Evolutionary conservation across 2,797 vertebrate genomes (phyloP).

Genomic region (Xenops minutus): DNA sequence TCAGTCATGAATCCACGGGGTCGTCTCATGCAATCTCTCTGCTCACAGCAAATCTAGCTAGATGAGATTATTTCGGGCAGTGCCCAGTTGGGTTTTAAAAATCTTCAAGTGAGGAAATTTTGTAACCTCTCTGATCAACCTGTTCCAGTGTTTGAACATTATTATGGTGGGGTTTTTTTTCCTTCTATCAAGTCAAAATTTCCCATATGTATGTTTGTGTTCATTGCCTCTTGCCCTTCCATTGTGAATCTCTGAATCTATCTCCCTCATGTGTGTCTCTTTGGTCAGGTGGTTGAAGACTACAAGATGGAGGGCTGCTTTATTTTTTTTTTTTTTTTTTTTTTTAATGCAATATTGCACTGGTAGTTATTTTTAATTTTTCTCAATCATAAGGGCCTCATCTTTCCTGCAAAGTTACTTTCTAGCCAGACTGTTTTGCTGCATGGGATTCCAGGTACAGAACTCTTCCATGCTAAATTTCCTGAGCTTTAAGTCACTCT

Average conservation of each 20-base stretch:
- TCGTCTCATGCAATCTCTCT: fast-evolving
- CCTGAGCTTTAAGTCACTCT: fast-evolving
- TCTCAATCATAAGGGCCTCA: background rate
- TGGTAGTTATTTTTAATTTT: background rate
- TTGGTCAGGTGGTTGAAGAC: background rate
- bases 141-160: background rate
- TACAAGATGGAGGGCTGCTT: fast-evolving
- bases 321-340: no score
- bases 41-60: background rate
- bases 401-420: background rate
- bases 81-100: background rate
- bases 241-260: fast-evolving
- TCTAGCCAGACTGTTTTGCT: background rate
- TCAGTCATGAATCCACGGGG: background rate
- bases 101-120: background rate
- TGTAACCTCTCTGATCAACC: background rate
- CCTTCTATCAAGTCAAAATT: background rate
- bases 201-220: background rate
- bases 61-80: background rate
- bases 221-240: background rate
- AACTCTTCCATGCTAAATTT: background rate
- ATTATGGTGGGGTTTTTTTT: background rate
- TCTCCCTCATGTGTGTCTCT: background rate
- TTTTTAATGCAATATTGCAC: background rate
- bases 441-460: background rate